Evolutionary conservation across 2,888 invertebrate genomes (phyloP).

Genomic region (Xestia xanthographa): DNA sequence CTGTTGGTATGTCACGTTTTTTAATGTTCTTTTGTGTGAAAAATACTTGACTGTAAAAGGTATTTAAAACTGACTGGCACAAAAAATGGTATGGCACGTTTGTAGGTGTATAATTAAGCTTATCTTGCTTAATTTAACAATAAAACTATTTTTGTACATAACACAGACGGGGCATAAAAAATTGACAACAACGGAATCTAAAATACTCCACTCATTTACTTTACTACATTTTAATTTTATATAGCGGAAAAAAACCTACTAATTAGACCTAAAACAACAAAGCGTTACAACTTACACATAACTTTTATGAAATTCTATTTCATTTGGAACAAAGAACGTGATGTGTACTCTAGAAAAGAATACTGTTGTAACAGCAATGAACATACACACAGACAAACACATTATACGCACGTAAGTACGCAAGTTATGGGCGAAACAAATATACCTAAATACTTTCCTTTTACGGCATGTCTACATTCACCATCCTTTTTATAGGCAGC

Average conservation of each 20-base stretch:
- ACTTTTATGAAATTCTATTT: constrained; percentile 32
- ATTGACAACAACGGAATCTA: constrained; percentile 13
- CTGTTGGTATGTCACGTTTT: not conserved
- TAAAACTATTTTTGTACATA: constrained; percentile 32
- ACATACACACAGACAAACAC: constrained; percentile 22
- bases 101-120: constrained; percentile 16
- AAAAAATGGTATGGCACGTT: not conserved
- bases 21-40: constrained; percentile 6
- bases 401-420: constrained; percentile 44
- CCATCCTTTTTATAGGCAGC: constrained; percentile 61
- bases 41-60: not conserved
- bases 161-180: not conserved
- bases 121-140: constrained; percentile 39
- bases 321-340: constrained; percentile 44
- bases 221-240: not conserved
- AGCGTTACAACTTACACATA: constrained; percentile 15
- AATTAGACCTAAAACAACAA: constrained; percentile 33
- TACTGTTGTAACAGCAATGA: constrained; percentile 26
- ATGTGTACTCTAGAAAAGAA: constrained; percentile 44
- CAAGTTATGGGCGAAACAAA: constrained; percentile 36
- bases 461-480: constrained; percentile 61
- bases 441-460: constrained; percentile 67
- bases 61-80: constrained; percentile 13
- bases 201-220: constrained; percentile 26
- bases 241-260: constrained; percentile 10